A percentile compares a stretch with the other conserved stretches of the same genome.
These are phyloP conservation scores for Carassius auratus DNA, from an alignment of 2,113 vertebrate species.

Conservation along the genomic window DNA sequence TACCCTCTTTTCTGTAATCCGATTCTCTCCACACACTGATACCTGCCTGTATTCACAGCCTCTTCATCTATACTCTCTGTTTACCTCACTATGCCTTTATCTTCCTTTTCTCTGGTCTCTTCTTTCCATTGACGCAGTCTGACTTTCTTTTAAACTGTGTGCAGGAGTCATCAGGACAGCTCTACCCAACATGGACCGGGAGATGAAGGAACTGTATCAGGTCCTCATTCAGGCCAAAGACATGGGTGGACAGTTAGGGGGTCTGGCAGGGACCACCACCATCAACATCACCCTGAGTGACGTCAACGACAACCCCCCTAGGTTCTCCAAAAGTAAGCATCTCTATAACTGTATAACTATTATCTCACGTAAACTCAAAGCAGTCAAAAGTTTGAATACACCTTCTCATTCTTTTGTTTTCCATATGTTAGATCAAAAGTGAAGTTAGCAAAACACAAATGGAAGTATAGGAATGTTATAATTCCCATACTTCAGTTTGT, in stretches of 20 bases:
- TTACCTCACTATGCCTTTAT: not conserved
- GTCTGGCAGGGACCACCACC: conserved; percentile 91
- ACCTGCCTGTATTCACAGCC: not conserved
- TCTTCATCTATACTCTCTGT: not conserved
- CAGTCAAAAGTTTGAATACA: not conserved
- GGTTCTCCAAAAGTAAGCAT: conserved; percentile 93
- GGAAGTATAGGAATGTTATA: not conserved
- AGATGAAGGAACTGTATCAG: conserved; percentile 97
- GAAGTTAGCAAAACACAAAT: not conserved
- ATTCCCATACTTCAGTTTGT: no score
- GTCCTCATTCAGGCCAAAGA: conserved; percentile 99
- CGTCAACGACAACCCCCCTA: conserved; percentile 98
- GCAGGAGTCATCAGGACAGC: conserved; percentile 96
- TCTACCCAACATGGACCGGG: conserved; percentile 97
- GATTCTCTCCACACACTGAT: not conserved
- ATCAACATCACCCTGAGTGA: conserved; percentile 96
- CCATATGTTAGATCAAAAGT: not conserved
- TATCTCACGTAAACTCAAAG: not conserved
- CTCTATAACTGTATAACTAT: not conserved
- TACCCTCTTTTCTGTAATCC: conserved; percentile 28
- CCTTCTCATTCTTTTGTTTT: not conserved
- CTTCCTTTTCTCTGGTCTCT: not conserved
- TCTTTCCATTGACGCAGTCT: conserved; percentile 29
- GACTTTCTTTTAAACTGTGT: conserved; percentile 29
- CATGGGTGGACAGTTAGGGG: conserved; percentile 97